Conservation (phyloP, 2,113 vertebrate genomes). For the Isichthys henryi region DNA sequence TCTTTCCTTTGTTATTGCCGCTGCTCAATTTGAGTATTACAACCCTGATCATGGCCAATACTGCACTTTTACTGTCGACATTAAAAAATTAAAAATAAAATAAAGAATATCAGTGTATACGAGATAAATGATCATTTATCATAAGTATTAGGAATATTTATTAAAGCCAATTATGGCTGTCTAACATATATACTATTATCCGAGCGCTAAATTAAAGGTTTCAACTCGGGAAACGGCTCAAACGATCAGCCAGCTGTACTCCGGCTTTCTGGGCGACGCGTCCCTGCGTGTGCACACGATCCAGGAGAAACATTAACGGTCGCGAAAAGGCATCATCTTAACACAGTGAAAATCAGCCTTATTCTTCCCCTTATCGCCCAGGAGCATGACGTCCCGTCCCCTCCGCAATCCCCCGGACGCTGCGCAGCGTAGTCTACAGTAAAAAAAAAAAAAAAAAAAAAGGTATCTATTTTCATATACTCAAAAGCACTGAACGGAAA, state of each 20-base stretch:
- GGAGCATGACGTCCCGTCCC: not conserved
- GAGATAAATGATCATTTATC: not conserved
- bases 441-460: constrained; percentile 31
- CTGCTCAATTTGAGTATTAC: not conserved
- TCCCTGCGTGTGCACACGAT: constrained; percentile 23
- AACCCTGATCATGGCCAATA: not conserved
- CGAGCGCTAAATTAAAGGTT: constrained; percentile 5
- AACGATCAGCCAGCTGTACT: constrained; percentile 36
- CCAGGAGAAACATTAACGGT: constrained; percentile 27
- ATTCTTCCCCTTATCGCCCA: not conserved
- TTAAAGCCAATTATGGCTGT: not conserved
- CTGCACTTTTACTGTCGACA: not conserved
- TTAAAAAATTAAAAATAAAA: not conserved
- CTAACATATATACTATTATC: constrained; percentile 27
- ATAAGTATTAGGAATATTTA: not conserved
- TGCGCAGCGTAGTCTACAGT: constrained; percentile 3
- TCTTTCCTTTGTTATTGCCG: not conserved
- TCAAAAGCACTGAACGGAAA: constrained; percentile 39
- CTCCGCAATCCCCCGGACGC: not conserved
- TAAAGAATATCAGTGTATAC: not conserved
- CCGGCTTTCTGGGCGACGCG: constrained; percentile 21
- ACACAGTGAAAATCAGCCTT: not conserved
- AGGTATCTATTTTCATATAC: constrained; percentile 41
- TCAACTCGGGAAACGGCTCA: constrained; percentile 20
- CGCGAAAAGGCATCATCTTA: constrained; percentile 4